Conservation (phyloP, 2,888 invertebrate genomes). For the Ctena decussata region DNA sequence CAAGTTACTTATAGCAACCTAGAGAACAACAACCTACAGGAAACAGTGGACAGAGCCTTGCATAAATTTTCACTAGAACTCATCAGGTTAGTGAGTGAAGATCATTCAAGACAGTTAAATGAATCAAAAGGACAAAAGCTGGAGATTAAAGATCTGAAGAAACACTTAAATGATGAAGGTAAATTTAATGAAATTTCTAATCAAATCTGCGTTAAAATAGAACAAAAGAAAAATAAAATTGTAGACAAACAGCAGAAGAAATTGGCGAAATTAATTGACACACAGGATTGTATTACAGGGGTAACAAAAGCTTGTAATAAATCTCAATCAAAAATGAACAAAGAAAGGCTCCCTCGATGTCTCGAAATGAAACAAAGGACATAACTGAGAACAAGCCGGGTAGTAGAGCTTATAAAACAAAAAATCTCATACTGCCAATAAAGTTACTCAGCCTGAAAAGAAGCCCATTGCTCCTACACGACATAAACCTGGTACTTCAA, state of each 20-base stretch:
- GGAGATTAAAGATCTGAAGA: background rate
- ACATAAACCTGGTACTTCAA: background rate
- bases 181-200: slow-evolving; percentile 13
- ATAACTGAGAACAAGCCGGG: background rate
- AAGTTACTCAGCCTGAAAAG: background rate
- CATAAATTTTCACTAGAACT: slow-evolving; percentile 17
- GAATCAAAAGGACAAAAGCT: slow-evolving; percentile 1
- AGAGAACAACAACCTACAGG: slow-evolving; percentile 13
- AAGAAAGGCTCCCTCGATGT: background rate
- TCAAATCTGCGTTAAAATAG: slow-evolving; percentile 2
- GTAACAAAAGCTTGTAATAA: background rate
- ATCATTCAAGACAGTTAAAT: slow-evolving; percentile 10
- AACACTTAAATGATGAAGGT: slow-evolving; percentile 7
- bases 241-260: slow-evolving; percentile 7
- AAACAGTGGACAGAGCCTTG: slow-evolving; percentile 19
- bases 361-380: background rate
- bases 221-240: slow-evolving; percentile 10
- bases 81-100: slow-evolving; percentile 8
- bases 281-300: background rate
- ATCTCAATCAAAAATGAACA: background rate
- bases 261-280: background rate
- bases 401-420: background rate
- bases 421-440: background rate
- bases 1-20: no score
- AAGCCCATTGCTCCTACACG: background rate